A percentile compares a stretch with the other conserved stretches of the same genome.
phyloP scores from a whole-genome alignment of 2,113 vertebrate genomes.

The Cygnus atratus region DNA sequence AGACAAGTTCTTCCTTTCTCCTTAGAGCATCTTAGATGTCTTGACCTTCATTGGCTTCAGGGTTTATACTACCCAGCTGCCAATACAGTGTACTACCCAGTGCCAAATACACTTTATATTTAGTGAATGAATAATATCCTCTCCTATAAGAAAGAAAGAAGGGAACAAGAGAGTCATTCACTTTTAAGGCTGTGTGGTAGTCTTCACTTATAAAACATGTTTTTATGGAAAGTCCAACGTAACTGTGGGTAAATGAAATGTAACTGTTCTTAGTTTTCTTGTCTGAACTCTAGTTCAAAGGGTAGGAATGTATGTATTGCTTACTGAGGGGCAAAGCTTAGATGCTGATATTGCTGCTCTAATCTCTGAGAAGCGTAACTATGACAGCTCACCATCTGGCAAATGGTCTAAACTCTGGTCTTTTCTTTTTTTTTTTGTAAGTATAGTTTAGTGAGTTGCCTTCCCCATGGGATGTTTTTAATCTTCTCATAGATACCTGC shows the following conservation, averaged over 20 bases:
- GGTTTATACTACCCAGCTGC: not conserved
- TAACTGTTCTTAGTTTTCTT: not conserved
- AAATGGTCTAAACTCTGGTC: slow-evolving; percentile 44
- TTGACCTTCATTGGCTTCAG: not conserved
- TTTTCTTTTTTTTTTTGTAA: slow-evolving; percentile 21
- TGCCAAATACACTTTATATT: not conserved
- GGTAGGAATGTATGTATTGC: slow-evolving; percentile 30
- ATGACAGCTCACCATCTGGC: slow-evolving; percentile 53
- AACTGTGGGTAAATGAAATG: not conserved
- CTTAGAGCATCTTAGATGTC: not conserved
- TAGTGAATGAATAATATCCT: not conserved
- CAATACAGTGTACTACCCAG: not conserved
- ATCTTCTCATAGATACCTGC: slow-evolving; percentile 49
- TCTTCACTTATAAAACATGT: not conserved
- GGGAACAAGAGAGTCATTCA: not conserved
- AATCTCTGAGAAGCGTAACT: slow-evolving; percentile 43
- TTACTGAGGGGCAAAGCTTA: slow-evolving; percentile 52
- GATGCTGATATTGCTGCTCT: slow-evolving; percentile 36
- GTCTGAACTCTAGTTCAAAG: slow-evolving; percentile 31
- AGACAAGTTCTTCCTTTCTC: not conserved
- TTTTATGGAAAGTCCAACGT: not conserved
- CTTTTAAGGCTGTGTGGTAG: not conserved
- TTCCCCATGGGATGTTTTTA: slow-evolving; percentile 39
- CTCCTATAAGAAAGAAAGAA: not conserved
- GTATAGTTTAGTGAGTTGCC: slow-evolving; percentile 3